A percentile compares a stretch with the other conserved stretches of the same genome.
Conservation (phyloP, 2,113 vertebrate genomes). For the Charadrius vociferus region DNA sequence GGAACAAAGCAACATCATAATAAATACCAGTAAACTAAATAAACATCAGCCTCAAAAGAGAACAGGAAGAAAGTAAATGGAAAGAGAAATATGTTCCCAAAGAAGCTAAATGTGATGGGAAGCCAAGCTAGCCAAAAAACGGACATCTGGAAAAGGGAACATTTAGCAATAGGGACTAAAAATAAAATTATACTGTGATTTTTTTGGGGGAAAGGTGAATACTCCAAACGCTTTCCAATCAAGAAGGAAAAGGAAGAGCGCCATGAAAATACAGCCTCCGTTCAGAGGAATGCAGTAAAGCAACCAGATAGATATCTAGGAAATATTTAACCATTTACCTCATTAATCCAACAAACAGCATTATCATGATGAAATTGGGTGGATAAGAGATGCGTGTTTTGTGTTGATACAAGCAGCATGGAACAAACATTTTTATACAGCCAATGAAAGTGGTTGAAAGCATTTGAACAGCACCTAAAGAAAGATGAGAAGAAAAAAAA, state of each 20-base stretch:
- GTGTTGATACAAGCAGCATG: conserved; percentile 92
- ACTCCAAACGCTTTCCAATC: neutral
- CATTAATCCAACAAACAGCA: conserved; percentile 96
- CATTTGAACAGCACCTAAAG: conserved; percentile 92
- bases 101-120: neutral
- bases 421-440: conserved; percentile 88
- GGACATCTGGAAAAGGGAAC: neutral
- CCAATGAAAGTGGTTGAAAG: conserved; percentile 94
- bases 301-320: neutral
- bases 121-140: neutral
- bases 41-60: neutral
- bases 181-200: neutral
- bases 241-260: neutral
- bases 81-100: neutral
- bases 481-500: neutral
- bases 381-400: conserved; percentile 89
- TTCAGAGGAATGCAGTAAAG: neutral
- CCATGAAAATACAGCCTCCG: neutral
- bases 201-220: neutral
- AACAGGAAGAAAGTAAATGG: neutral
- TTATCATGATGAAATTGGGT: conserved; percentile 93
- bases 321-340: conserved; percentile 73
- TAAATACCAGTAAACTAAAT: neutral
- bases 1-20: neutral
- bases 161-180: neutral